Percentiles rank a stretch among this genome's conserved stretches.
These are phyloP conservation scores for Muscidifurax raptorellus DNA, from an alignment of 1,140 invertebrate species.

Conservation along the genomic window DNA sequence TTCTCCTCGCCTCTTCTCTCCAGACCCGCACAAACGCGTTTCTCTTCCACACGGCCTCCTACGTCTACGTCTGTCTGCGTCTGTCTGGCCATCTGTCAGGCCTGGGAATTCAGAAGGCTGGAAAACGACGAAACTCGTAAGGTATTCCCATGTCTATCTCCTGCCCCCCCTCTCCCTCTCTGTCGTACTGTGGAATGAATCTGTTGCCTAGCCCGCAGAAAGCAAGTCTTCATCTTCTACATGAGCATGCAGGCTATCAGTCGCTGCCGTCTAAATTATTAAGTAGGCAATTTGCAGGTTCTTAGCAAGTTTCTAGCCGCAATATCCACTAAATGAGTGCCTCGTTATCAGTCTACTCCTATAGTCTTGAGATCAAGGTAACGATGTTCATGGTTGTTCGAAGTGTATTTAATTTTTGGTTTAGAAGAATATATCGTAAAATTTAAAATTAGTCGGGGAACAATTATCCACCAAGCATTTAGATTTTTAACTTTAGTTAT, in stretches of 20 bases:
- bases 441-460: too few species aligned
- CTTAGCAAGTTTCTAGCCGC: neutral
- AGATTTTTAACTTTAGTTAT: too few species aligned
- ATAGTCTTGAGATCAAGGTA: too few species aligned
- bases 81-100: conserved; percentile 22
- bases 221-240: neutral
- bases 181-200: neutral
- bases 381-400: too few species aligned
- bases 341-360: neutral
- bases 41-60: neutral
- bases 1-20: neutral
- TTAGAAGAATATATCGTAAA: too few species aligned
- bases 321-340: neutral
- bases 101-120: conserved; percentile 18
- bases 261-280: neutral
- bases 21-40: neutral
- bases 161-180: neutral
- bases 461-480: too few species aligned
- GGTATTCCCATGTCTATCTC: neutral
- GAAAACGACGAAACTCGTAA: conserved; percentile 2
- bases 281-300: neutral
- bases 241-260: conserved; percentile 12
- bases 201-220: neutral
- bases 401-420: too few species aligned
- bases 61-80: conserved; percentile 33